A percentile compares a stretch with the other conserved stretches of the same genome.
Evolutionary conservation across 2,113 vertebrate genomes (phyloP).

Genomic region (Cochlearius cochlearius): DNA sequence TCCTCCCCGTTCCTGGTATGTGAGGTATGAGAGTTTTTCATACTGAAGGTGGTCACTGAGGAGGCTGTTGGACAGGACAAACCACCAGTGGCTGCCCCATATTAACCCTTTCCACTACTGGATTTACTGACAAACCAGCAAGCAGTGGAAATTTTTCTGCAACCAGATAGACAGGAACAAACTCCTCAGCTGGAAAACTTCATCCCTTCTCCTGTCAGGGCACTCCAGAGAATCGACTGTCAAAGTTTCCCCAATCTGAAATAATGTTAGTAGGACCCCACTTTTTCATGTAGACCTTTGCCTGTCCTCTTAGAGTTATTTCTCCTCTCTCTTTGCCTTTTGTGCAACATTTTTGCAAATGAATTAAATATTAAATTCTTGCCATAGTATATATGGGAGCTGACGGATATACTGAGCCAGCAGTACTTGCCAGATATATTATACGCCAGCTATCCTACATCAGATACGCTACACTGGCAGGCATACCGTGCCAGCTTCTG

Average conservation of each 20-base stretch:
- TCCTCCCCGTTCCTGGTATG: background rate
- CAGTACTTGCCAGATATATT: background rate
- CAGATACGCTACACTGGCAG: background rate
- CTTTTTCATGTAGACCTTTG: background rate
- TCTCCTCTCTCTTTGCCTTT: background rate
- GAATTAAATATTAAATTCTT: background rate
- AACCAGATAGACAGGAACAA: background rate
- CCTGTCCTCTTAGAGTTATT: background rate
- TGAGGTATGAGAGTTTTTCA: background rate
- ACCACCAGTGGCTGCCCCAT: background rate
- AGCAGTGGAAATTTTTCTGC: background rate
- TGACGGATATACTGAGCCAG: background rate
- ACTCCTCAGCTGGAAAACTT: background rate
- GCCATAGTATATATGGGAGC: background rate
- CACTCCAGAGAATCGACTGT: accelerated
- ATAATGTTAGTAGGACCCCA: background rate
- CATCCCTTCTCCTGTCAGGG: background rate
- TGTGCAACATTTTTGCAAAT: background rate
- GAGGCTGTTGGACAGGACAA: background rate
- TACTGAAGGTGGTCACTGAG: background rate
- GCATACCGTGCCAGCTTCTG: background rate
- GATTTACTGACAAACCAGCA: background rate
- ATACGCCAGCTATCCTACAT: background rate
- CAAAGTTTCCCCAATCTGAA: background rate
- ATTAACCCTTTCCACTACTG: background rate